Conservation (phyloP, 2,888 invertebrate species). For the Torymus auratus region DNA sequence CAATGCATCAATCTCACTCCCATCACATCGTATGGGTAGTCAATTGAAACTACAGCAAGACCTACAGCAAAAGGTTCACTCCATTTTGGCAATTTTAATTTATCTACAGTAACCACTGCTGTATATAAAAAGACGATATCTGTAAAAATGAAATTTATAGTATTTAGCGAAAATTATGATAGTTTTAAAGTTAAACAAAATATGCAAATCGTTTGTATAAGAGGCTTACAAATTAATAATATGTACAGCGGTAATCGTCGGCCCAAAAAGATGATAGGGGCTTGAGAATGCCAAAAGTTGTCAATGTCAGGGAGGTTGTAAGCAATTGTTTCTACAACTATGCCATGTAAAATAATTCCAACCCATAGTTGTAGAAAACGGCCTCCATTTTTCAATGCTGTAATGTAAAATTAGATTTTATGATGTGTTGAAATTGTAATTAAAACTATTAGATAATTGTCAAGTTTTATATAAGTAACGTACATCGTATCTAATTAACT, state of each 20-base stretch:
- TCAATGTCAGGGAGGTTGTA: conserved; percentile 86
- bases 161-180: not conserved
- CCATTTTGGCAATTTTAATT: conserved; percentile 79
- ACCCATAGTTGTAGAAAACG: conserved; percentile 87
- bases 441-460: too few relatives aligned
- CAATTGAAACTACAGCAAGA: conserved; percentile 83
- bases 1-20: conserved; percentile 88
- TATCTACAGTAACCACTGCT: conserved; percentile 80
- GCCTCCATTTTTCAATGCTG: conserved; percentile 85
- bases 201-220: not conserved
- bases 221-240: conserved; percentile 82
- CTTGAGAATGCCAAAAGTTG: conserved; percentile 91
- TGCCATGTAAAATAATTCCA: conserved; percentile 84
- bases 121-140: conserved; percentile 82
- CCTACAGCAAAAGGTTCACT: conserved; percentile 84
- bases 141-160: conserved; percentile 64
- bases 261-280: conserved; percentile 85
- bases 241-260: conserved; percentile 86
- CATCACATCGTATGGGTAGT: conserved; percentile 88
- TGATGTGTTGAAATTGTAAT: not conserved
- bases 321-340: conserved; percentile 84
- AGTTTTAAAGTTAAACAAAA: too few relatives aligned
- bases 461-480: too few relatives aligned
- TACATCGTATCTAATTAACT: too few relatives aligned
- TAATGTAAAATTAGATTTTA: conserved; percentile 58